These are phyloP conservation scores for Rhincodon typus DNA, from an alignment of 2,797 vertebrate genomes.

Conservation along the genomic window DNA sequence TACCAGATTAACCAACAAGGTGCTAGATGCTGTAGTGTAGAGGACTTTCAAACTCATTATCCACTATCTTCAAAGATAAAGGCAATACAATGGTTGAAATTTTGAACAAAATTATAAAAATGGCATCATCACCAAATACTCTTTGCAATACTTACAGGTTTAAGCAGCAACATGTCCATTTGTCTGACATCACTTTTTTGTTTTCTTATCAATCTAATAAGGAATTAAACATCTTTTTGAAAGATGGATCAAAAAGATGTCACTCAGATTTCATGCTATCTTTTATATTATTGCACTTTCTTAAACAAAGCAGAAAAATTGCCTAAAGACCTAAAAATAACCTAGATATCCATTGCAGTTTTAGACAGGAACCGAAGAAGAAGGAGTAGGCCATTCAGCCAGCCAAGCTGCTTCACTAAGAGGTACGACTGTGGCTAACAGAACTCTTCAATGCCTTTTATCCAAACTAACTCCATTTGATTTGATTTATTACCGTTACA, in stretches of 20 bases:
- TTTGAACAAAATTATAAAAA: neutral
- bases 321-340: no score
- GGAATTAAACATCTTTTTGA: neutral
- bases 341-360: neutral
- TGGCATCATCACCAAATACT: neutral
- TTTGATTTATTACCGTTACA: no score
- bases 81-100: neutral
- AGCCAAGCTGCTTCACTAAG: no score
- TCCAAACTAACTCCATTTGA: no score
- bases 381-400: no score
- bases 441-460: no score
- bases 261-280: neutral
- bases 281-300: neutral
- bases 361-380: neutral
- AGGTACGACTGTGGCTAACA: no score
- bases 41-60: neutral
- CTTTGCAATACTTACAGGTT: neutral
- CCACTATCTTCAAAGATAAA: neutral
- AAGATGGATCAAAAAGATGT: neutral
- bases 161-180: neutral
- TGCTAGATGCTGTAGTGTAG: neutral
- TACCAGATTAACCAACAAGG: neutral
- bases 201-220: neutral
- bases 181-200: neutral
- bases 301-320: neutral